Conservation (phyloP, 2,888 invertebrate species). For the Pachliopta kotzebuea region DNA sequence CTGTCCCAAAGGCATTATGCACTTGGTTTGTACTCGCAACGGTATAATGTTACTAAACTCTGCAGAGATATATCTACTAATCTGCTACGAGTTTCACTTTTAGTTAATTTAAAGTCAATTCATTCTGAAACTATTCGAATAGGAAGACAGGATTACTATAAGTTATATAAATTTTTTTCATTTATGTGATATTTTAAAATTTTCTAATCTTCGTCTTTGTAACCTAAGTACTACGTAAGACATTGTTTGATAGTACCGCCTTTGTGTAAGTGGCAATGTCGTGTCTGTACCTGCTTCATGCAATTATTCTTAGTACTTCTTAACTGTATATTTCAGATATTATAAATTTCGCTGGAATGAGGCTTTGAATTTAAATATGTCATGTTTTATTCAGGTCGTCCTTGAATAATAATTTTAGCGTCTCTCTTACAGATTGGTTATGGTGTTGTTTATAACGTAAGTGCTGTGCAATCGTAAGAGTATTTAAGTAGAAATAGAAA, state of each 20-base stretch:
- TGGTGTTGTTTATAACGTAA: neutral
- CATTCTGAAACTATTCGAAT: too few species aligned
- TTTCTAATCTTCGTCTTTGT: too few species aligned
- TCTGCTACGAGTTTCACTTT: neutral
- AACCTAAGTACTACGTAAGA: too few species aligned
- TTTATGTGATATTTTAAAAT: too few species aligned
- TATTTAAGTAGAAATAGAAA: too few species aligned
- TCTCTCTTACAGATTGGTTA: neutral
- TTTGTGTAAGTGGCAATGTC: too few species aligned
- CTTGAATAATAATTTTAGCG: neutral
- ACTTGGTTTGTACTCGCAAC: constrained; percentile 10
- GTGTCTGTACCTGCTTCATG: neutral
- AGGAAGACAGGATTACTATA: too few species aligned
- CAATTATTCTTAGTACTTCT: neutral
- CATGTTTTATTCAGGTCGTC: neutral
- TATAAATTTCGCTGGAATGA: constrained; percentile 1
- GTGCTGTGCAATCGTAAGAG: too few species aligned
- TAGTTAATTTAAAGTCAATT: too few species aligned
- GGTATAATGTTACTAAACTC: neutral
- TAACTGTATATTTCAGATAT: neutral
- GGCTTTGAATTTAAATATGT: constrained; percentile 1
- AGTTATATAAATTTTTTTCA: too few species aligned
- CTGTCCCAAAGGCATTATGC: constrained; percentile 3
- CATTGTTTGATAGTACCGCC: too few species aligned
- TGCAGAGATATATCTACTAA: neutral